Base-by-base conservation (phyloP, 2,888 invertebrate species). In the Stegophylla sp. region DNA sequence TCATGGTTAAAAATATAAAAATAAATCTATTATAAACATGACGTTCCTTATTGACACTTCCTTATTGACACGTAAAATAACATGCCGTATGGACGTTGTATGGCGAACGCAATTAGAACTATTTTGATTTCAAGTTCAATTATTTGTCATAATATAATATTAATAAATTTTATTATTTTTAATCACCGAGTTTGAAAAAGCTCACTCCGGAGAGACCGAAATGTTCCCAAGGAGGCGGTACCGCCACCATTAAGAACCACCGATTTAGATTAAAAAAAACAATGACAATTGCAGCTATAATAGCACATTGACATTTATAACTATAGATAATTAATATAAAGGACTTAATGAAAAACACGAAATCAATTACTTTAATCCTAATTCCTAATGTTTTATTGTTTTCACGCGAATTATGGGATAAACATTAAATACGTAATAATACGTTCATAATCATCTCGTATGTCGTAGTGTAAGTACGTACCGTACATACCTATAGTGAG, bases 361-460 rank as follows among this genome's bases (percentile, higher is more conserved):
- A 34, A 34, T 5, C 7, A 34, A 34, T 34, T 34, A 34, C 34
- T 5, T 34, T 34, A 5, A 34, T 34, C 34, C 34, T n/a, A n/a
- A n/a, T n/a, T n/a, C n/a, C n/a, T n/a, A 34, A 34, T 34, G 34
- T 12, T 26, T 67, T 26, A 45, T 45, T 45, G 26, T 67, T 67
- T 48, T 28, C 41, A 5, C 17, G 43, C 3, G 45, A 67, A 48
- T 67, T 45, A 69, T 69, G 51, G 28, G 34, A n/a, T n/a, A 20
- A 23, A 15, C 69, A 73, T 45, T 53, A 69, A 45, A 45, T 45
- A 20, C n/a, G n/a, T 9, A 69, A 43, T 48, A 9, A 41, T n/a
- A n/a, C 20, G 71, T 53, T 41, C 34, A 15, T 53, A 34, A 61
- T 61, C 26, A 73, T 73, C 59, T 59, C 0, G 1, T 26, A 23